A percentile compares a stretch with the other conserved stretches of the same genome.
Conservation (phyloP, 2,888 invertebrate genomes). For the Cyclophora punctaria region DNA sequence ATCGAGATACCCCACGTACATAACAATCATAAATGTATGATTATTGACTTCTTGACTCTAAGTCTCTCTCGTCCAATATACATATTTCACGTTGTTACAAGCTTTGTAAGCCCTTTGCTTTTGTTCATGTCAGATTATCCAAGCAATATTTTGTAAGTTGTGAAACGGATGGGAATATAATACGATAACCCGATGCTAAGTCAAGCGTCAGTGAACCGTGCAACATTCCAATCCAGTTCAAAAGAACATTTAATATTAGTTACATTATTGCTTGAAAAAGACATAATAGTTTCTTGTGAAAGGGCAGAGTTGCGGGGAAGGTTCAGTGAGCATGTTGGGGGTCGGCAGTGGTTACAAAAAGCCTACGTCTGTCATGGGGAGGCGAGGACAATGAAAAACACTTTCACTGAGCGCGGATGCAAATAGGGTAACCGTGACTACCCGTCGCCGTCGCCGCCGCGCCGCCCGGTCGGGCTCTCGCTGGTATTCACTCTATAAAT, state of each 20-base stretch:
- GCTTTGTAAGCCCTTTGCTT: too few species aligned
- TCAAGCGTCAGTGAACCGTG: too few species aligned
- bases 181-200: too few species aligned
- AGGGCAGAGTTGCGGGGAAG: slow-evolving; percentile 18
- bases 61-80: too few species aligned
- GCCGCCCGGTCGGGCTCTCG: too few species aligned
- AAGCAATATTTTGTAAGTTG: too few species aligned
- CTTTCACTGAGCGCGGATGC: slow-evolving; percentile 56
- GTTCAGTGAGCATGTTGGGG: slow-evolving; percentile 17
- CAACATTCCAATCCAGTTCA: not conserved
- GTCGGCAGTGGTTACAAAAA: slow-evolving; percentile 36
- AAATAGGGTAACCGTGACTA: slow-evolving; percentile 41
- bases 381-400: slow-evolving; percentile 62
- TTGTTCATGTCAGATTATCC: too few species aligned
- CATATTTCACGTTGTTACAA: too few species aligned
- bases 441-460: not conserved
- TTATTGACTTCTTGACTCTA: not conserved
- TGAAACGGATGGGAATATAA: too few species aligned
- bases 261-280: not conserved
- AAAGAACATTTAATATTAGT: slow-evolving; percentile 2
- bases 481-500: too few species aligned
- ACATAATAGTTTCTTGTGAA: slow-evolving; percentile 18
- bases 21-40: not conserved
- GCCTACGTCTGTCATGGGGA: slow-evolving; percentile 47
- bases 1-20: not conserved